Base-by-base conservation (phyloP, 2,113 vertebrate species). In the Ceyx margarethae region DNA sequence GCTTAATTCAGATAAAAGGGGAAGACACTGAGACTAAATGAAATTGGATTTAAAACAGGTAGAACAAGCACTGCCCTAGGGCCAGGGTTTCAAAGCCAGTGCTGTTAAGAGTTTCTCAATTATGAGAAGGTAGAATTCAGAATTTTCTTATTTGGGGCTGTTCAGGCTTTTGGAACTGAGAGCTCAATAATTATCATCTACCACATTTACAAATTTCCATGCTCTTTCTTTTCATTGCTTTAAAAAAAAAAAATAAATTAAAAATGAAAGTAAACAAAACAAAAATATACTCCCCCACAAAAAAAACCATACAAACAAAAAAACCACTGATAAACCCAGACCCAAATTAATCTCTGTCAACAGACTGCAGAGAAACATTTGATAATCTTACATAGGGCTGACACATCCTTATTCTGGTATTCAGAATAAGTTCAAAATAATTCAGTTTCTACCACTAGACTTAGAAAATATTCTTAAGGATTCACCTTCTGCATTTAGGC, bases 1-100 rank as follows among this genome's bases (percentile, higher is more conserved):
- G 17, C 87, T 93, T 85, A 53, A 85, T 56, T 91, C 67, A 85
- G 89, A 86, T 74, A 82, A 92, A 88, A 77, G 51, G 10, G 79
- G 75, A 72, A 89, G 87, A 82, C 91, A 35, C 7, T 0, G 0
- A 87, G 83, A 79, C 74, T 88, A 66, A 79, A 54, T 22, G 16
- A 76, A 87, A 79, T 23, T 5, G 1, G 4, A 9, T 50, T 75
- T 73, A 43, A 85, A 87, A 85, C 56, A 40, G 60, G 42, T n/a
- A 33, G 20, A 76, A 58, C 13, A 58, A 76, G 69, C 23, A 40
- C 71, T 78, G 67, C 74, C 61, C 22, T 18, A 43, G 62, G 19
- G 43, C 22, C 74, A 89, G 43, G 12, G 46, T 79, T 87, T 93
- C 86, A 81, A 93, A 85, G 45, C 16, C 37, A 50, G 15, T 6